Base-by-base conservation (phyloP, 2,797 vertebrate genomes). In the Pterois miles region DNA sequence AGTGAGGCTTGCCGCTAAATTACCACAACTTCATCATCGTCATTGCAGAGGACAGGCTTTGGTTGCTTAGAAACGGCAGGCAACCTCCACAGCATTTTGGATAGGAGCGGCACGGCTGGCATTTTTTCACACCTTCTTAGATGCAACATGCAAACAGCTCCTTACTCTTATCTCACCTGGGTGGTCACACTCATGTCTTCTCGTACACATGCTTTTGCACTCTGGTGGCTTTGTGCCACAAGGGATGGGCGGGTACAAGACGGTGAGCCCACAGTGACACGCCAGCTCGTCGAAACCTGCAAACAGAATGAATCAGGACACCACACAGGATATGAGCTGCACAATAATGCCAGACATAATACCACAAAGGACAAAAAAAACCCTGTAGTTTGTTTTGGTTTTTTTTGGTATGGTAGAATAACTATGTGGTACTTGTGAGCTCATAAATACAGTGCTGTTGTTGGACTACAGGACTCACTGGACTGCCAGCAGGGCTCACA, bases 401-500 rank as follows among this genome's bases (percentile, higher is more conserved):
- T n/a, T n/a, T n/a, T n/a, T n/a, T n/a, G n/a, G n/a, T n/a, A n/a
- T n/a, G n/a, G n/a, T n/a, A n/a, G n/a, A n/a, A n/a, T n/a, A n/a
- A n/a, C n/a, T n/a, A n/a, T n/a, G 38, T 72, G 59, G 33, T 65
- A 36, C 56, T 52, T 70, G 57, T 67, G 73, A 86, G 67, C 43
- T 76, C 59, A 13, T 62, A 36, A 77, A 59, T 16, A 36, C 7
- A 70, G 74, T 2, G 1, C 4, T 57, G 65, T 9, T 48, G 25
- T 20, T 14, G 34, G 58, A 68, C 13, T 8, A 8, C 4, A 46
- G 27, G 52, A 96, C 98, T 96, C 91, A 99, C 98, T 97, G 79
- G 98, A 97, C 92, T 99, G 98, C 98, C 98, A 99, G 91, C 98
- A 99, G 3, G 96, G 96, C 79, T 97, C 97, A 93, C 98, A 99